Percentiles rank a stretch among this genome's conserved stretches.
Evolutionary conservation across 2,888 invertebrate species (phyloP).

Genomic region (Apoda limacodes): DNA sequence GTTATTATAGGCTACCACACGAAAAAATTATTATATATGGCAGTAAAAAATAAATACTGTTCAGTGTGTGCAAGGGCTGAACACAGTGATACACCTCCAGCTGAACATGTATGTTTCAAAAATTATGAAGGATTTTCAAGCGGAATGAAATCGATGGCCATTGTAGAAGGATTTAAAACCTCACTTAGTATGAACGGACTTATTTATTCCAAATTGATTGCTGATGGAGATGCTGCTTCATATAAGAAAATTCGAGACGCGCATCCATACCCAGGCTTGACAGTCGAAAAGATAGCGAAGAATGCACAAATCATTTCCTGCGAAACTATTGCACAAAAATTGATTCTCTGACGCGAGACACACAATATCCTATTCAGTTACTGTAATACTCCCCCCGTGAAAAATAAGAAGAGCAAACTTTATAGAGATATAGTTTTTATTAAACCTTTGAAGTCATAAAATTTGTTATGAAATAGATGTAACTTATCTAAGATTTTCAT

Average conservation of each 20-base stretch:
- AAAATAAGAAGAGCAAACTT: no score
- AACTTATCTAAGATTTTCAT: no score
- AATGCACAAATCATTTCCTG: conserved; percentile 4
- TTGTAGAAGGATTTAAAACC: conserved; percentile 12
- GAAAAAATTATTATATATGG: not conserved
- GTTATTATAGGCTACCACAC: not conserved
- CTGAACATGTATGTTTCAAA: not conserved
- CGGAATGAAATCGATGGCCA: conserved; percentile 10
- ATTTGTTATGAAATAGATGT: no score
- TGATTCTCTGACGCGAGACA: no score
- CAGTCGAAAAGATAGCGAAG: conserved; percentile 3
- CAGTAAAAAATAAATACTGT: not conserved
- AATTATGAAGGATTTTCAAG: not conserved
- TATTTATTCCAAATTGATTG: conserved; percentile 9
- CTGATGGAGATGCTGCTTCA: conserved; percentile 12
- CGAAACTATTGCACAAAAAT: conserved; percentile 6
- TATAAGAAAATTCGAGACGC: conserved; percentile 11
- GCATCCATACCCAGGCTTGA: conserved; percentile 7
- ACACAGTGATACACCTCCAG: not conserved
- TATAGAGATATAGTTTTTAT: no score
- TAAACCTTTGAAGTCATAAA: no score
- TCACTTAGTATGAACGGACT: conserved; percentile 7
- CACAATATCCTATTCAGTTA: no score
- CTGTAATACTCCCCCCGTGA: no score
- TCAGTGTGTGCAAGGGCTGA: not conserved